phyloP scores from a whole-genome alignment of 37 sponge, comb jelly and placozoan species.

The Ephydatia muelleri region DNA sequence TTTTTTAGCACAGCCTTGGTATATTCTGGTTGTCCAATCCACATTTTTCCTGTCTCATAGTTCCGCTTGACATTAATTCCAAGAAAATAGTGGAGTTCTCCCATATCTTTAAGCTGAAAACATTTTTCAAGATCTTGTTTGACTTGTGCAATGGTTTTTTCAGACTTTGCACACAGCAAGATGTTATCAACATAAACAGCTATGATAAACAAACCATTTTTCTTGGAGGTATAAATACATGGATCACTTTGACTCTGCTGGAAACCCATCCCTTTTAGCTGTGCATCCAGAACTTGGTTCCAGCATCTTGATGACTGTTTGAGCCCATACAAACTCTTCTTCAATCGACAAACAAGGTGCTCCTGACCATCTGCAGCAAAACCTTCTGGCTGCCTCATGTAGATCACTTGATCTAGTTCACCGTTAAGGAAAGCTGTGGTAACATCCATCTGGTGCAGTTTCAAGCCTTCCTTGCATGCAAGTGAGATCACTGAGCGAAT shows the following conservation, averaged over 20 bases:
- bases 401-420: too few species aligned
- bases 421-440: too few species aligned
- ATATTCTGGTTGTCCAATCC: constrained; percentile 71
- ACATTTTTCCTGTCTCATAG: constrained; percentile 25
- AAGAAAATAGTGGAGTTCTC: constrained; percentile 55
- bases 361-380: constrained; percentile 57
- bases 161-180: too few species aligned
- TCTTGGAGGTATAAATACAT: constrained; percentile 32
- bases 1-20: constrained; percentile 40
- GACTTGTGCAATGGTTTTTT: too few species aligned
- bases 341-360: constrained; percentile 59
- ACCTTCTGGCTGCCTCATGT: constrained; percentile 44
- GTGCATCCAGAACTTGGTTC: constrained; percentile 52
- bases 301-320: constrained; percentile 72
- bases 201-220: constrained; percentile 16
- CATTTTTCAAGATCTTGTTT: too few species aligned
- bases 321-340: constrained; percentile 68
- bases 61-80: constrained; percentile 55
- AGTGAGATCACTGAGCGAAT: constrained; percentile 54
- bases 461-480: constrained; percentile 44
- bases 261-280: constrained; percentile 56
- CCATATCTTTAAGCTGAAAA: constrained; percentile 50
- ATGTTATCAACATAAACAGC: constrained; percentile 62
- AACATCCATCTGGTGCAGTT: constrained; percentile 33
- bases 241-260: constrained; percentile 58